These are phyloP conservation scores for Caiman crocodilus DNA, from an alignment of 2,797 vertebrate species.

Conservation along the genomic window DNA sequence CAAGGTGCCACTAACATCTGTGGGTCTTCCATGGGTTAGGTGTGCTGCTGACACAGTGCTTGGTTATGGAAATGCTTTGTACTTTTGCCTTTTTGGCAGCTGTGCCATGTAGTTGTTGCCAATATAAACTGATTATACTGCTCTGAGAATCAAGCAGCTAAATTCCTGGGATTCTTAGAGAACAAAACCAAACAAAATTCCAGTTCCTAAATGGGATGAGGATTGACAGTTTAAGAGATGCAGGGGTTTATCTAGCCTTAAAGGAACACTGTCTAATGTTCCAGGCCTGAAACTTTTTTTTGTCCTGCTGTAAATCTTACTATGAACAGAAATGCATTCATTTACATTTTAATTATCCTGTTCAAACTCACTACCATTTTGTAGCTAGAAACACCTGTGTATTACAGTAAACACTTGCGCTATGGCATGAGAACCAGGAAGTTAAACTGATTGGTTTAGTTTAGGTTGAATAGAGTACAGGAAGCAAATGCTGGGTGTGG, in stretches of 20 bases:
- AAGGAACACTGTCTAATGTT: neutral
- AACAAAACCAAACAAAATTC: neutral
- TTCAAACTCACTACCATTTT: neutral
- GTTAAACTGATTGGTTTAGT: neutral
- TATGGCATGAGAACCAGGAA: conserved; percentile 9
- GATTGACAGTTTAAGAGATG: neutral
- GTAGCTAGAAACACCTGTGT: neutral
- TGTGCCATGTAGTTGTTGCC: neutral
- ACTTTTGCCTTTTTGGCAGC: neutral
- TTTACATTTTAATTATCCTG: neutral
- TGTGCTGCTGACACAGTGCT: neutral
- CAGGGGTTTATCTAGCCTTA: neutral
- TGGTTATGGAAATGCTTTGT: rapidly evolving
- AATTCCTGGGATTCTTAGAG: neutral
- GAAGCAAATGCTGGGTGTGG: neutral
- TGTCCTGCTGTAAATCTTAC: neutral
- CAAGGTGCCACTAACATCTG: neutral
- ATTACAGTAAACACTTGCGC: neutral
- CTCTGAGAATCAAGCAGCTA: neutral
- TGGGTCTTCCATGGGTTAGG: neutral
- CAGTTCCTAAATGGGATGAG: neutral
- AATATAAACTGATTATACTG: rapidly evolving
- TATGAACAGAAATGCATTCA: neutral
- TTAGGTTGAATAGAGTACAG: neutral
- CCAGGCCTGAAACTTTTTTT: neutral